phyloP scores from a whole-genome alignment of 2,797 vertebrate species.

The Enteromius radiatus region DNA sequence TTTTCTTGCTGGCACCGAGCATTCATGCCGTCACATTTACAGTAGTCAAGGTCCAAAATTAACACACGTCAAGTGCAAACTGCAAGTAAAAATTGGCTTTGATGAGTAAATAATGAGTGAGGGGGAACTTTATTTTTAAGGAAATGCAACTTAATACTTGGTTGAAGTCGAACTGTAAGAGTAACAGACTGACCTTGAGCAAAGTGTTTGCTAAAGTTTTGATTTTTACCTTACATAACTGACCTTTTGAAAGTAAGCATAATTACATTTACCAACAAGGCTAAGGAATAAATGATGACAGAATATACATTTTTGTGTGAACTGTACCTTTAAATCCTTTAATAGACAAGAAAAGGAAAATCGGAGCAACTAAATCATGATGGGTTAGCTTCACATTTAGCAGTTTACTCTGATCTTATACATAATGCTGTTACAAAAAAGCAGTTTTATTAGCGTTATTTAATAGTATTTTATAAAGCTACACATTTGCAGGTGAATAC shows the following conservation, averaged over 20 bases:
- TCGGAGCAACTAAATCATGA: background rate
- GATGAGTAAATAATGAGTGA: background rate
- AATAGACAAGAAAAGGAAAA: background rate
- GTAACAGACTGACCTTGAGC: background rate
- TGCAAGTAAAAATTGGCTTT: constrained; percentile 1
- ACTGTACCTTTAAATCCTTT: background rate
- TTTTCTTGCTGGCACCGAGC: constrained; percentile 2
- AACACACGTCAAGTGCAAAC: constrained; percentile 9
- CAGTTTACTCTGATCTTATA: background rate
- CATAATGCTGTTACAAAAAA: background rate
- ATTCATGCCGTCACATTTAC: background rate
- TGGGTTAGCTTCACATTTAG: background rate
- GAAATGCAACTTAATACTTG: background rate
- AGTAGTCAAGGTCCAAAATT: background rate
- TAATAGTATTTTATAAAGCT: background rate
- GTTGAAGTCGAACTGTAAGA: background rate
- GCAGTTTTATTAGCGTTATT: background rate
- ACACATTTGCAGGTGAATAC: background rate
- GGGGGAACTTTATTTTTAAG: background rate
- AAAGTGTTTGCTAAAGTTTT: background rate
- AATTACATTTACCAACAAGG: background rate
- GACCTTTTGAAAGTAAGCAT: background rate
- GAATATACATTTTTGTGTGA: background rate
- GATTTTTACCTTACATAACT: background rate
- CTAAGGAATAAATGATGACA: background rate